Conservation (phyloP, 2,888 invertebrate genomes). For the Leptinotarsa rubiginosa region DNA sequence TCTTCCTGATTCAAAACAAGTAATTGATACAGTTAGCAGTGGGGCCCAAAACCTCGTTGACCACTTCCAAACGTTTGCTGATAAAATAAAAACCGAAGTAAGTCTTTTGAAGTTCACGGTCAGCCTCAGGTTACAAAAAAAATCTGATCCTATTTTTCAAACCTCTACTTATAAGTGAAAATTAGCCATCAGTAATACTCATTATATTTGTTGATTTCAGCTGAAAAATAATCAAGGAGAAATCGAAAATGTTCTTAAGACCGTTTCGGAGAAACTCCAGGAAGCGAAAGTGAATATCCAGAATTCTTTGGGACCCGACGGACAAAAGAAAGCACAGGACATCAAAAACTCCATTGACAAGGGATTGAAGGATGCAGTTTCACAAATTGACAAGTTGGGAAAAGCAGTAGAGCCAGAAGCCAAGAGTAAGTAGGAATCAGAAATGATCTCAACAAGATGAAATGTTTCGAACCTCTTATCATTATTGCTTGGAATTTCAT, state of each 20-base stretch:
- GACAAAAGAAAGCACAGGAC: conserved; percentile 58
- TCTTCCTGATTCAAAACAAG: conserved; percentile 56
- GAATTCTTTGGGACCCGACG: conserved; percentile 58
- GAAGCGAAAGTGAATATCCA: conserved; percentile 55
- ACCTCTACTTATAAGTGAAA: too few relatives aligned
- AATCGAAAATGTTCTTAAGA: conserved; percentile 56
- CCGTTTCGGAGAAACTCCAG: conserved; percentile 56
- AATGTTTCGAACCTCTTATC: too few relatives aligned
- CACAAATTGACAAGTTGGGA: conserved; percentile 58
- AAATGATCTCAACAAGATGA: too few relatives aligned
- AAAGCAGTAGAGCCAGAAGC: conserved; percentile 60
- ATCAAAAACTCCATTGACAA: conserved; percentile 58
- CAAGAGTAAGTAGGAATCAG: conserved; percentile 51
- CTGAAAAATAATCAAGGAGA: conserved; percentile 53
- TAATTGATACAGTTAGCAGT: conserved; percentile 54
- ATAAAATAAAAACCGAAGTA: conserved; percentile 59
- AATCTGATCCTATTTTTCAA: too few relatives aligned
- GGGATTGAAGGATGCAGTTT: conserved; percentile 56
- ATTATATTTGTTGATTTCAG: conserved; percentile 28
- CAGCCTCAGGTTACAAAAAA: too few relatives aligned
- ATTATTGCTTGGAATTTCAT: neutral
- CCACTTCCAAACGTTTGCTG: conserved; percentile 54
- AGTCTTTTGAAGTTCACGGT: conserved; percentile 13
- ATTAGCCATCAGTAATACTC: too few relatives aligned
- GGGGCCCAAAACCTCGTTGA: conserved; percentile 58